These are phyloP conservation scores for Jaculus jaculus DNA, from an alignment of 2,113 vertebrate genomes.

Conservation along the genomic window DNA sequence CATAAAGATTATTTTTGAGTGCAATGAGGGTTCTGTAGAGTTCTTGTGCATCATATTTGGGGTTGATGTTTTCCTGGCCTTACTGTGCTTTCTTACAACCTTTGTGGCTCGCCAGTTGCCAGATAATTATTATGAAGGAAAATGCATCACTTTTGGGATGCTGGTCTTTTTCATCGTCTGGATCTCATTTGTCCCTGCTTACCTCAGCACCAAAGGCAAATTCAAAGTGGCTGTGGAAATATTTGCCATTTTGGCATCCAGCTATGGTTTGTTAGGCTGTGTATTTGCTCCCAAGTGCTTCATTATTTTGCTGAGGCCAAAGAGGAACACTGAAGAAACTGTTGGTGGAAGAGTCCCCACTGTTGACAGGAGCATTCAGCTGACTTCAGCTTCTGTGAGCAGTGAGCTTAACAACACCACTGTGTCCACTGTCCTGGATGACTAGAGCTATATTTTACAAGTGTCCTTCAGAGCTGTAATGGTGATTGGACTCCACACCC, in stretches of 20 bases:
- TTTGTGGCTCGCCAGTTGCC: constrained; percentile 88
- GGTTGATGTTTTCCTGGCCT: constrained; percentile 88
- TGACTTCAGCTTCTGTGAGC: constrained; percentile 86
- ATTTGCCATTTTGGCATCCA: constrained; percentile 92
- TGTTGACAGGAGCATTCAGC: constrained; percentile 80
- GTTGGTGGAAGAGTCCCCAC: constrained; percentile 82
- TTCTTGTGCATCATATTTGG: constrained; percentile 90
- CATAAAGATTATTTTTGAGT: constrained; percentile 91
- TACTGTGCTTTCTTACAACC: constrained; percentile 88
- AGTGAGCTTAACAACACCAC: constrained; percentile 82
- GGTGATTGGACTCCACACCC: background rate
- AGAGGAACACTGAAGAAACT: constrained; percentile 88
- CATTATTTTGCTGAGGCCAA: constrained; percentile 89
- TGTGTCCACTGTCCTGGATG: constrained; percentile 81
- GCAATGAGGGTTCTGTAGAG: constrained; percentile 87
- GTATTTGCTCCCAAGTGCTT: constrained; percentile 92
- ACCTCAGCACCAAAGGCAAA: constrained; percentile 91
- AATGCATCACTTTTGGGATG: constrained; percentile 90
- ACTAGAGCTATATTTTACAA: constrained; percentile 8
- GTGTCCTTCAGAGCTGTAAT: background rate
- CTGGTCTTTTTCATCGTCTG: constrained; percentile 93
- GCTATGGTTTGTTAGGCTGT: constrained; percentile 90
- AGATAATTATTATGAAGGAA: constrained; percentile 90
- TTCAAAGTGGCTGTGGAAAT: constrained; percentile 94
- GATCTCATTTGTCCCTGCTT: constrained; percentile 93